A percentile compares a stretch with the other conserved stretches of the same genome.
Evolutionary conservation across 2,888 invertebrate genomes (phyloP).

Genomic region (Tupiocoris notatus): DNA sequence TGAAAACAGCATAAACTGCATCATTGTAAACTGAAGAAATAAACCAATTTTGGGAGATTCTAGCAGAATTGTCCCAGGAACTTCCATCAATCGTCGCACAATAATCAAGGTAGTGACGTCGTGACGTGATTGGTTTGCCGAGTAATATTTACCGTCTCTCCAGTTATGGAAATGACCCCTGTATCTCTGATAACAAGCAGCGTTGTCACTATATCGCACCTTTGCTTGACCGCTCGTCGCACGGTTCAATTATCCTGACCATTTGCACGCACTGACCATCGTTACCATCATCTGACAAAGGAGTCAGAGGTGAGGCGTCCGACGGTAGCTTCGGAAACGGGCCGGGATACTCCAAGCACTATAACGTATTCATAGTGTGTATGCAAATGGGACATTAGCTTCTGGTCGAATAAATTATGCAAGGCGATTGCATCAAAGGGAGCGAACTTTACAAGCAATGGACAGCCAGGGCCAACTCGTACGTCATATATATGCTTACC

Average conservation of each 20-base stretch:
- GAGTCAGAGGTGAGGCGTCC: background rate
- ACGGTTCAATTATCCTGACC: background rate
- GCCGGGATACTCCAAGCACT: background rate
- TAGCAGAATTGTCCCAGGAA: too few species aligned
- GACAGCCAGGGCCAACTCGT: background rate
- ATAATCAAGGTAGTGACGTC: background rate
- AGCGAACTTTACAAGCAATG: slow-evolving; percentile 13
- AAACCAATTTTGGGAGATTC: too few species aligned
- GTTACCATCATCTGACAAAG: background rate
- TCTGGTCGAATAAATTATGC: slow-evolving; percentile 27
- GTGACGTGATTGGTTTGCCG: background rate
- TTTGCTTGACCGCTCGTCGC: background rate
- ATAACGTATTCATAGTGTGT: slow-evolving; percentile 29
- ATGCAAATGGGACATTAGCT: slow-evolving; percentile 24
- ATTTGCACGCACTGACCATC: background rate
- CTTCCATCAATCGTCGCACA: background rate
- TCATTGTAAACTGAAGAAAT: too few species aligned
- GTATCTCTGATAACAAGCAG: background rate
- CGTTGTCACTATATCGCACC: background rate
- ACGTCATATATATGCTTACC: too few species aligned
- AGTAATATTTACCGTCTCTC: background rate
- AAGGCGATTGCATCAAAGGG: slow-evolving; percentile 21
- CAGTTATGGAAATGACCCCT: background rate
- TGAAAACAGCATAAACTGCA: too few species aligned
- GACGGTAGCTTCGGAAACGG: background rate